These are phyloP conservation scores for Dreissena rostriformis DNA, from an alignment of 1,140 invertebrate species.

Conservation along the genomic window DNA sequence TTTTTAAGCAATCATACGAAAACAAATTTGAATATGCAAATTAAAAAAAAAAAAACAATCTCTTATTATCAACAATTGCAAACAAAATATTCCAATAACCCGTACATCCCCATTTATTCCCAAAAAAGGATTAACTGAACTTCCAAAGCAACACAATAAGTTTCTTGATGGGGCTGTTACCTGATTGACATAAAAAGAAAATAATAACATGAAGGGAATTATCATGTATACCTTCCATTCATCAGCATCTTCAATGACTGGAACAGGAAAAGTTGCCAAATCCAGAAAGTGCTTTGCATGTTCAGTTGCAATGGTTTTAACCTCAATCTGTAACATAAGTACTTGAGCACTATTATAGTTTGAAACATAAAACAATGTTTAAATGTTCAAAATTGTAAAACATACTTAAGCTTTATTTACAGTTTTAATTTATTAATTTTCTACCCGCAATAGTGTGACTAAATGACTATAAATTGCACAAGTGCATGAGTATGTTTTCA, in stretches of 20 bases:
- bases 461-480: background rate
- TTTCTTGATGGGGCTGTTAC: background rate
- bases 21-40: no score
- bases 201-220: background rate
- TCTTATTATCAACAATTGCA: background rate
- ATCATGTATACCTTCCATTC: conserved; percentile 89
- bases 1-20: no score
- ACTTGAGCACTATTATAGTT: background rate
- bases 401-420: background rate
- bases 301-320: conserved; percentile 92
- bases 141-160: background rate
- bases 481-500: no score
- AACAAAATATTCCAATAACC: background rate
- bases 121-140: background rate
- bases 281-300: conserved; percentile 93
- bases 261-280: conserved; percentile 84
- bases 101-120: background rate
- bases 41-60: background rate
- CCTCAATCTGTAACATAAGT: conserved; percentile 81
- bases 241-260: conserved; percentile 90
- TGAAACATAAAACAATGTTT: background rate
- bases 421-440: background rate
- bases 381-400: background rate
- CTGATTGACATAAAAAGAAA: background rate
- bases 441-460: background rate